These are phyloP conservation scores for Chaitophorus viminalis DNA, from an alignment of 2,888 invertebrate species.

Conservation along the genomic window DNA sequence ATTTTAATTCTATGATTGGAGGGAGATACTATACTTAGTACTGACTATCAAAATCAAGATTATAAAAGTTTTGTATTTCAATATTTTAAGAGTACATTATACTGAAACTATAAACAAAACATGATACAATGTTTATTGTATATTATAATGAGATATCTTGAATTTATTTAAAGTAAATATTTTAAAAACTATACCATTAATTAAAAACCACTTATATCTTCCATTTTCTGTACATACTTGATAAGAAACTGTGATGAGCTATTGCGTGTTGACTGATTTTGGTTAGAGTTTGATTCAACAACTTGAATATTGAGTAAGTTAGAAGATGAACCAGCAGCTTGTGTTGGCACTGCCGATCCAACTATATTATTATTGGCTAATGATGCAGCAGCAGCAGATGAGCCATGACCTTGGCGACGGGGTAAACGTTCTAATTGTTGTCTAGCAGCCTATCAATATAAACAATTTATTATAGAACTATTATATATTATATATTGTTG, in stretches of 20 bases:
- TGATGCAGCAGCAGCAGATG: constrained; percentile 67
- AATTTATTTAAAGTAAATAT: too few relatives aligned
- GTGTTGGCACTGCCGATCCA: constrained; percentile 53
- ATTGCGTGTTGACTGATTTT: constrained; percentile 52
- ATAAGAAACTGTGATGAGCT: constrained; percentile 57
- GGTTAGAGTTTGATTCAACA: constrained; percentile 50
- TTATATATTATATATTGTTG: too few relatives aligned
- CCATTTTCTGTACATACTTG: constrained; percentile 27
- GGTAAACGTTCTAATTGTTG: constrained; percentile 91
- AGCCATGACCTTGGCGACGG: constrained; percentile 79
- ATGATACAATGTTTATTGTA: too few relatives aligned
- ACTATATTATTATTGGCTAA: constrained; percentile 60
- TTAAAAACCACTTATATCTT: too few relatives aligned
- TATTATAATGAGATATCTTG: too few relatives aligned
- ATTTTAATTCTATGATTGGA: too few relatives aligned
- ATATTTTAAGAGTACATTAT: too few relatives aligned
- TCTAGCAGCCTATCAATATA: constrained; percentile 75
- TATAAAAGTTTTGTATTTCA: too few relatives aligned
- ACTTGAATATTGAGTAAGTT: constrained; percentile 52
- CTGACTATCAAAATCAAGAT: too few relatives aligned
- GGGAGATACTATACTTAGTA: too few relatives aligned
- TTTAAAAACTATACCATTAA: too few relatives aligned
- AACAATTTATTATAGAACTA: not conserved
- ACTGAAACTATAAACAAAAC: too few relatives aligned
- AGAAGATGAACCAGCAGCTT: constrained; percentile 48